Evolutionary conservation across 1,140 invertebrate species (phyloP), one percentile per base, ranked within the genome.

Genomic region (Phymastichus coffea): DNA sequence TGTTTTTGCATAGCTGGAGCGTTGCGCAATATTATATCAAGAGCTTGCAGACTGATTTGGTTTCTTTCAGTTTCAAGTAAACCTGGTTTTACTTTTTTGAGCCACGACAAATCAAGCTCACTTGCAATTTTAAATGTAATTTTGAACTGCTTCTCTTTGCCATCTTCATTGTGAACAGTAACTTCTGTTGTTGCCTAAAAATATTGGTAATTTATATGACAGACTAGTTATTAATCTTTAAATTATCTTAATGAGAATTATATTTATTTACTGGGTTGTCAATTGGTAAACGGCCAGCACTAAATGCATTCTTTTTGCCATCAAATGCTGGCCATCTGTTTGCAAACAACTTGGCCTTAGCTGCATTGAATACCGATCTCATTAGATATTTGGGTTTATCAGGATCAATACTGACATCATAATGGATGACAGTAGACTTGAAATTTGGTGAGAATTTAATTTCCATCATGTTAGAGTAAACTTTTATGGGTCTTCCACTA

Each of bases 21-120:
- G 64, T 88, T 85, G 51, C 87, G 81, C 61, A 97, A 81, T 38
- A 95, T 87, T 1, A 97, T 85, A 74, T 97, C 93, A 2, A 97
- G 70, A 46, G 87, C 91, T 76, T 91, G 89, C 10, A 92, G 72
- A 1, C 84, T 82, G 33, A 87, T 85, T 68, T 86, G 85, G 4
- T 92, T 88, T 25, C 4, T 67, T 51, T 63, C 61, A 77, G 66
- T 61, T 72, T 66, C 62, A 73, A 58, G 44, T 61, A 81, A 53
- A 68, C 76, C 68, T 22, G 63, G 55, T 80, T 63, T 58, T 71
- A 88, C 64, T 77, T 72, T 69, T 41, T 80, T 70, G 63, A 86
- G 44, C 54, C 82, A 81, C 22, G 78, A 80, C 8, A 89, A 68
- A 63, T 80, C 79, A 14, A 88, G 77, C 7, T 74, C 66, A 15